phyloP scores from a whole-genome alignment of 2,113 vertebrate species.

The Stigmatopora argus region DNA sequence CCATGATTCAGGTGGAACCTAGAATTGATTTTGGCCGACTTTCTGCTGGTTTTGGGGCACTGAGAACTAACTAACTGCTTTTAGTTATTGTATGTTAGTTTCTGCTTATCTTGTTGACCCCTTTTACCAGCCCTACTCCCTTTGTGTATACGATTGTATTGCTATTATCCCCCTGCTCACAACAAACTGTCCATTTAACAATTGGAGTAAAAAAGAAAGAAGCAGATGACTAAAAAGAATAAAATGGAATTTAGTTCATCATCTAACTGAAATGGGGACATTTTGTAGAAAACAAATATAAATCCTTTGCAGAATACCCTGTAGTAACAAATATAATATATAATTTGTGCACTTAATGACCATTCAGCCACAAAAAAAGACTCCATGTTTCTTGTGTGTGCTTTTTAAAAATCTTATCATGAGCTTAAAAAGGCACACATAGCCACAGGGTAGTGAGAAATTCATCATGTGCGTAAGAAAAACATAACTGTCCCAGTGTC shows the following conservation, averaged over 20 bases:
- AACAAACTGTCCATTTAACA: not conserved
- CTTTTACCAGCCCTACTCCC: not conserved
- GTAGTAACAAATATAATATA: not conserved
- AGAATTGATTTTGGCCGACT: no score
- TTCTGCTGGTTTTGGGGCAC: no score
- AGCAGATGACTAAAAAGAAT: not conserved
- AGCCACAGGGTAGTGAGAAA: conserved; percentile 16
- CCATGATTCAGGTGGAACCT: no score
- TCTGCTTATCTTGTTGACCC: not conserved
- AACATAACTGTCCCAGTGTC: conserved; percentile 28
- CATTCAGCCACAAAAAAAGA: conserved; percentile 11
- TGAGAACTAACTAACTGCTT: no score
- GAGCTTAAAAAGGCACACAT: conserved; percentile 15
- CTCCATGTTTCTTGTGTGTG: not conserved
- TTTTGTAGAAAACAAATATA: not conserved
- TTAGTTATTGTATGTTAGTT: not conserved
- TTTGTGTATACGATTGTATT: not conserved
- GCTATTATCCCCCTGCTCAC: not conserved
- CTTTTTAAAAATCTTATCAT: conserved; percentile 24
- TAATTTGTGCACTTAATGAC: not conserved
- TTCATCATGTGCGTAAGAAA: conserved; percentile 25
- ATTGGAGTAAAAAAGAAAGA: not conserved
- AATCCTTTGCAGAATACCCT: not conserved
- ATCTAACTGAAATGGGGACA: not conserved
- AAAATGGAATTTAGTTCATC: not conserved